These are phyloP conservation scores for Alexandromys fortis DNA, from an alignment of 2,113 vertebrate genomes.

Conservation along the genomic window DNA sequence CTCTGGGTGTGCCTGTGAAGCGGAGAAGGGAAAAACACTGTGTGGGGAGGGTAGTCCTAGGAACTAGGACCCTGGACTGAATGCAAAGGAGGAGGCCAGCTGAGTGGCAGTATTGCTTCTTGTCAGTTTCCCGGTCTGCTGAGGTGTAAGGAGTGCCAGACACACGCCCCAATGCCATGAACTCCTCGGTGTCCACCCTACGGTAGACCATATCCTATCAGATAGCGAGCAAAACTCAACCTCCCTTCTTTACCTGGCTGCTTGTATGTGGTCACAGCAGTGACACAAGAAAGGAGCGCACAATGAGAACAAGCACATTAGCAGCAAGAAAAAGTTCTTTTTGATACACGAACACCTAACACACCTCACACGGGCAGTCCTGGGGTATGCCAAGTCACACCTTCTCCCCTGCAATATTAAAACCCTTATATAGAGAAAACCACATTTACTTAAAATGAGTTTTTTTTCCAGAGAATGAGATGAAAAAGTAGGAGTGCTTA, in stretches of 20 bases:
- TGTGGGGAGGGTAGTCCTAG: background rate
- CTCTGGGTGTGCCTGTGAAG: background rate
- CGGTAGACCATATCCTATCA: too few relatives aligned
- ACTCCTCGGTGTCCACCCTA: too few relatives aligned
- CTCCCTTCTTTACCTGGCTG: background rate
- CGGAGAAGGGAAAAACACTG: too few relatives aligned
- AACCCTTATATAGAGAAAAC: background rate
- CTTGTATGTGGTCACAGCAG: background rate
- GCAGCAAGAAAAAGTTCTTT: slow-evolving; percentile 28
- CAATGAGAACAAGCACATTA: background rate
- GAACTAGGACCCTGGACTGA: background rate
- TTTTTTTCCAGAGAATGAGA: background rate
- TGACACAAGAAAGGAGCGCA: background rate
- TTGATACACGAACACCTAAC: background rate
- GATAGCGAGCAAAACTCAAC: background rate
- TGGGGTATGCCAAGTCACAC: rapidly evolving
- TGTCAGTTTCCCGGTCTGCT: background rate
- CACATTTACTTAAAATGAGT: background rate
- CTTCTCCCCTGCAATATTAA: background rate
- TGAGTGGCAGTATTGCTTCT: background rate
- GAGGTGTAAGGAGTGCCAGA: background rate
- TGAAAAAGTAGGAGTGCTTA: slow-evolving; percentile 51
- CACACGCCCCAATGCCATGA: too few relatives aligned
- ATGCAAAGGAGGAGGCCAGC: background rate
- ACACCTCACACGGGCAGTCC: background rate